These are phyloP conservation scores for Amphimedon queenslandica DNA, from an alignment of 37 sponge, comb jelly and placozoan genomes.

Conservation along the genomic window DNA sequence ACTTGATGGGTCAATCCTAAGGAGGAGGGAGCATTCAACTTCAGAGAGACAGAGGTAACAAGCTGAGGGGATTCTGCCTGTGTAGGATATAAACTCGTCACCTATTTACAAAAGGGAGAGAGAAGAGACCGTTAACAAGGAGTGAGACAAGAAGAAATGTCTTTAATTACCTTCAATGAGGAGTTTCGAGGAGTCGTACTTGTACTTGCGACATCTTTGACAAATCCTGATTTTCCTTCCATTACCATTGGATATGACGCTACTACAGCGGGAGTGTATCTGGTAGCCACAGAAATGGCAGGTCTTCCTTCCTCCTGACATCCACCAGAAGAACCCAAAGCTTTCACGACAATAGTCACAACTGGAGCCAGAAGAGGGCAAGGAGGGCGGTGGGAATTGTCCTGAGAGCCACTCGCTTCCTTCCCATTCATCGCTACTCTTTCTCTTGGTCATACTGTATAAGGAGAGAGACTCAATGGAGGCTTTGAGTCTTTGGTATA, in stretches of 20 bases:
- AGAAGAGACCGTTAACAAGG: neutral
- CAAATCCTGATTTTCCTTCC: conserved; percentile 15
- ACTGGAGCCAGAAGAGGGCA: too few species aligned
- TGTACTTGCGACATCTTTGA: conserved; percentile 18
- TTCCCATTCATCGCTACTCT: too few species aligned
- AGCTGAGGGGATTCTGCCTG: neutral
- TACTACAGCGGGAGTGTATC: conserved; percentile 2
- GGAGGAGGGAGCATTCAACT: neutral
- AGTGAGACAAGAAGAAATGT: neutral
- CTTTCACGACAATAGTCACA: conserved; percentile 20
- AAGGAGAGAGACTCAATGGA: too few species aligned
- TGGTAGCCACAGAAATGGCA: conserved; percentile 38
- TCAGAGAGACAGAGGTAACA: conserved; percentile 28
- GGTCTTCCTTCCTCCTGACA: neutral
- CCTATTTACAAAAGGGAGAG: conserved; percentile 17
- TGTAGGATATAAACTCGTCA: conserved; percentile 26
- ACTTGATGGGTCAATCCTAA: conserved; percentile 3
- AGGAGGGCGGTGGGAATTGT: too few species aligned
- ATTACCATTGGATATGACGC: neutral
- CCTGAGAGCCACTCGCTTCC: too few species aligned
- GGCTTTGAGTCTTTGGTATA: too few species aligned
- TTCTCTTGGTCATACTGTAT: too few species aligned
- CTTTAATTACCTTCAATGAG: conserved; percentile 12
- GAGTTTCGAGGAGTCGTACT: neutral
- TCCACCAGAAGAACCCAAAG: conserved; percentile 10